Evolutionary conservation across 2,888 invertebrate genomes (phyloP).

Genomic region (Willowsia nigromaculata): DNA sequence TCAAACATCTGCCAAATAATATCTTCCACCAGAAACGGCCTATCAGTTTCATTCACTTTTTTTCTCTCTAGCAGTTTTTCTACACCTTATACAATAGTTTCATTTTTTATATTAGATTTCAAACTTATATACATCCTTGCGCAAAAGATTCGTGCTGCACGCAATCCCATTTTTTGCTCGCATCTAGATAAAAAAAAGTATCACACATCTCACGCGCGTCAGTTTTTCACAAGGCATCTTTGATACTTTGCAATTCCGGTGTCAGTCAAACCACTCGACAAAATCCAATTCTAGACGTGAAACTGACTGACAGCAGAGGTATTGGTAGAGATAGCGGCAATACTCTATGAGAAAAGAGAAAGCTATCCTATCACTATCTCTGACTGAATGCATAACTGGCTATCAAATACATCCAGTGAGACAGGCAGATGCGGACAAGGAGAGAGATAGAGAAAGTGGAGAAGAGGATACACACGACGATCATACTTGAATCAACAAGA

Average conservation of each 20-base stretch:
- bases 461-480: not conserved
- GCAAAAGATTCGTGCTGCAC: constrained; percentile 43
- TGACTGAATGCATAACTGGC: not conserved
- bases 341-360: not conserved
- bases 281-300: constrained; percentile 41
- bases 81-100: not conserved
- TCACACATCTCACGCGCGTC: not conserved
- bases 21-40: not conserved
- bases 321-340: not conserved
- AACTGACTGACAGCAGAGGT: constrained; percentile 44
- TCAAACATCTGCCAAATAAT: not conserved
- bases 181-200: not conserved
- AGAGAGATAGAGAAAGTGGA: not conserved
- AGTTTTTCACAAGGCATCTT: not conserved
- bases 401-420: not conserved
- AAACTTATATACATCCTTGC: not conserved
- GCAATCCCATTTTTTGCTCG: constrained; percentile 29
- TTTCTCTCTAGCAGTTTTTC: not conserved
- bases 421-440: not conserved
- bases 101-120: not conserved
- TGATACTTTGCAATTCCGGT: constrained; percentile 27
- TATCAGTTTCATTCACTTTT: not conserved
- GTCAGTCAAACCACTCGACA: constrained; percentile 20
- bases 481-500: constrained; percentile 7
- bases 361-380: not conserved